phyloP scores from a whole-genome alignment of 2,888 invertebrate genomes.

The Oeneis ivallda region DNA sequence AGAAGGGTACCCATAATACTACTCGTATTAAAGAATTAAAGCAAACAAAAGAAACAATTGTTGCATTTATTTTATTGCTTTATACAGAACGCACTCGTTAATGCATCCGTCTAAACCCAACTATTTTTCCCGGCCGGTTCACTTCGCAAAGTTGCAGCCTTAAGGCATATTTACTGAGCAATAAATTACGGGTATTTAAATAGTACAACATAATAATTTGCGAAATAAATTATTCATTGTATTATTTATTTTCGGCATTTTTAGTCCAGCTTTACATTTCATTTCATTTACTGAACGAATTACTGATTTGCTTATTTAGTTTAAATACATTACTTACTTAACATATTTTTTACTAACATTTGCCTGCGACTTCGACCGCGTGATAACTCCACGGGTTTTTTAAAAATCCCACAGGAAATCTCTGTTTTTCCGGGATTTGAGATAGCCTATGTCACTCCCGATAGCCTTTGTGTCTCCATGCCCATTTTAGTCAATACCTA shows the following conservation, averaged over 20 bases:
- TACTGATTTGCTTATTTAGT: not conserved
- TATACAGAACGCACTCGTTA: not conserved
- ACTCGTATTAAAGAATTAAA: too few species aligned
- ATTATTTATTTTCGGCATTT: not conserved
- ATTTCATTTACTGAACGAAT: not conserved
- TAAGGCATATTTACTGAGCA: slow-evolving; percentile 9
- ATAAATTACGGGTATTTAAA: slow-evolving; percentile 10
- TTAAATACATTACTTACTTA: not conserved
- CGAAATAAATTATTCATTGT: slow-evolving; percentile 14
- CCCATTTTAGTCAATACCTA: too few species aligned
- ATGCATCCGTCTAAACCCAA: not conserved
- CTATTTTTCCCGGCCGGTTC: not conserved
- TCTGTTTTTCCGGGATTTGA: too few species aligned
- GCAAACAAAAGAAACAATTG: not conserved
- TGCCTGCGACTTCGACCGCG: not conserved
- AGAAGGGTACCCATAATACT: too few species aligned
- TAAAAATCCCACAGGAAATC: not conserved
- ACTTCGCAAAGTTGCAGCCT: slow-evolving; percentile 4
- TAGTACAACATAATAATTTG: slow-evolving; percentile 12
- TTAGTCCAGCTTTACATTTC: not conserved
- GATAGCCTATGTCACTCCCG: too few species aligned
- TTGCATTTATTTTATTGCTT: not conserved
- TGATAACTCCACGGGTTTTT: too few species aligned
- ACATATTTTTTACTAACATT: not conserved
- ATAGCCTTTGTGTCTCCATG: too few species aligned